Evolutionary conservation across 1,140 invertebrate genomes (phyloP).

Genomic region (Globodera ellingtonae): DNA sequence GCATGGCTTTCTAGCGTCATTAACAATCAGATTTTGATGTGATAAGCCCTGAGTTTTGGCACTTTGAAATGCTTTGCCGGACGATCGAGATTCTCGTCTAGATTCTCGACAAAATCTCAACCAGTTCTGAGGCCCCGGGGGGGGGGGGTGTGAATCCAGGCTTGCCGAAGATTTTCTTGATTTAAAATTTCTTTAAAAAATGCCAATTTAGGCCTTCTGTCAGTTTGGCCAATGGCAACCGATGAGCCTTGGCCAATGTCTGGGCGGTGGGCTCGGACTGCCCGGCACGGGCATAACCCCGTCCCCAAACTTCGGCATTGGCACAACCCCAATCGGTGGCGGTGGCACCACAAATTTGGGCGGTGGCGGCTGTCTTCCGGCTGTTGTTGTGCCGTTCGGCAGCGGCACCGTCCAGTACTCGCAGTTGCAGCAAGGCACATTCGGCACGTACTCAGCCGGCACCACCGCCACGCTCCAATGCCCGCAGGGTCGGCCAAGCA

Average conservation of each 20-base stretch:
- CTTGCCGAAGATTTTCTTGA: too few species aligned
- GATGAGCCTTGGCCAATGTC: constrained; percentile 7
- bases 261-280: constrained; percentile 1
- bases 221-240: constrained; percentile 10
- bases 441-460: constrained; percentile 7
- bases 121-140: too few species aligned
- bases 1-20: too few species aligned
- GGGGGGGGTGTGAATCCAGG: too few species aligned
- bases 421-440: not conserved
- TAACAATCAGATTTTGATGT: too few species aligned
- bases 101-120: too few species aligned
- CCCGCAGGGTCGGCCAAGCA: not conserved
- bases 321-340: not conserved
- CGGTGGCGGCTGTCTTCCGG: not conserved
- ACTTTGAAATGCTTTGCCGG: too few species aligned
- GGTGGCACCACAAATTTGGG: not conserved
- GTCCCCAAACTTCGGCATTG: not conserved
- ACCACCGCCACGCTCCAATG: constrained; percentile 19
- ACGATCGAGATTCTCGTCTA: too few species aligned
- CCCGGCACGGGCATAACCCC: not conserved
- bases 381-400: not conserved
- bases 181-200: not conserved
- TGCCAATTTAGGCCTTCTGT: constrained; percentile 1
- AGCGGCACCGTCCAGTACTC: constrained; percentile 12
- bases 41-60: too few species aligned